These are phyloP conservation scores for Stomatorhinus ivindoensis DNA, from an alignment of 2,113 vertebrate genomes.

Conservation along the genomic window DNA sequence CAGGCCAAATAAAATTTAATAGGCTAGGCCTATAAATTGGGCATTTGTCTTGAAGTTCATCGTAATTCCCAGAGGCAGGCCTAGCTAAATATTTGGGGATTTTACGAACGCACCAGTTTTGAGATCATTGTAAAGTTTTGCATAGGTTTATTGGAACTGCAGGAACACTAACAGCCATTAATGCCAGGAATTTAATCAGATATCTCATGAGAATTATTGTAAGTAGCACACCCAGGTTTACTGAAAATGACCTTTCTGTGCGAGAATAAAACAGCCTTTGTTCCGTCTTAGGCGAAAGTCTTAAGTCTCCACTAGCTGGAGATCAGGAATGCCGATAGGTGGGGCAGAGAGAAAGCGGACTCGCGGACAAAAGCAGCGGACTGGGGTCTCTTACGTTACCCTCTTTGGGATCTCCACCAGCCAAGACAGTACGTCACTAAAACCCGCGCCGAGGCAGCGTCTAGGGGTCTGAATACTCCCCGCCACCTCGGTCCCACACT, in stretches of 20 bases:
- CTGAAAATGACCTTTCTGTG: background rate
- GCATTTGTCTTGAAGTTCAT: background rate
- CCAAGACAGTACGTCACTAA: background rate
- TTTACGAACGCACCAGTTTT: background rate
- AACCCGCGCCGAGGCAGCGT: background rate
- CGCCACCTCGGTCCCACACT: background rate
- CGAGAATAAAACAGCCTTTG: background rate
- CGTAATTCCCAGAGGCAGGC: background rate
- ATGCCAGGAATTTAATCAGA: background rate
- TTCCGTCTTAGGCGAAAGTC: background rate
- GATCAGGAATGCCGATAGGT: constrained; percentile 4
- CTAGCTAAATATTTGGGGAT: background rate
- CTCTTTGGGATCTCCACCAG: background rate
- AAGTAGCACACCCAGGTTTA: background rate
- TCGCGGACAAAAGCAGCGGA: background rate
- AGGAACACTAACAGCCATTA: background rate
- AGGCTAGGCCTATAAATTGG: background rate
- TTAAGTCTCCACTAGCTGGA: background rate
- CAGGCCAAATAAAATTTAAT: background rate
- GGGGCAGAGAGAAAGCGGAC: background rate
- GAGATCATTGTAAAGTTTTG: background rate
- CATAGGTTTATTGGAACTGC: background rate
- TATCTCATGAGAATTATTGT: background rate
- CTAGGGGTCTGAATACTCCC: no score
- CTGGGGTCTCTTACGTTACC: background rate